Conservation (phyloP, 2,797 vertebrate genomes). For the Otolemur crassicaudatus region DNA sequence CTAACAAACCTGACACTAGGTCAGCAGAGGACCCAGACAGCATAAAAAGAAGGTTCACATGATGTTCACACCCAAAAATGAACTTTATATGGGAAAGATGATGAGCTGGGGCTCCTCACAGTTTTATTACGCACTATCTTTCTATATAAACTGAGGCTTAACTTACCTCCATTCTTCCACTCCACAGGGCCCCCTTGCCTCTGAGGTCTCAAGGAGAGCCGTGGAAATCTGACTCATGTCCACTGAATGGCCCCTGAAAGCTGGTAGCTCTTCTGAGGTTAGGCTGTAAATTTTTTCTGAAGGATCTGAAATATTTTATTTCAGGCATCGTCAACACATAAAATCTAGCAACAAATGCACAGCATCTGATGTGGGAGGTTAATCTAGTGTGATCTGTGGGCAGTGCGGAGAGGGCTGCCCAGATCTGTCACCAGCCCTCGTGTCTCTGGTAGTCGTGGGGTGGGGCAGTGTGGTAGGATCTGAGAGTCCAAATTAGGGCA, state of each 20-base stretch:
- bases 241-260: conserved; percentile 14
- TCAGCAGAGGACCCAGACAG: neutral
- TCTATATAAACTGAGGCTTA: conserved; percentile 7
- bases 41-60: neutral
- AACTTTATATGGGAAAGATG: neutral
- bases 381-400: neutral
- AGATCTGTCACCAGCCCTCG: neutral
- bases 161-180: conserved; percentile 75
- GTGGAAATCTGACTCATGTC: neutral
- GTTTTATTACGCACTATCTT: neutral
- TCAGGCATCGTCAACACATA: conserved; percentile 18
- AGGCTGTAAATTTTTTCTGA: conserved; percentile 63
- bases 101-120: neutral
- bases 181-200: neutral
- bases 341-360: neutral
- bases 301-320: conserved; percentile 83
- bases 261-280: conserved; percentile 61
- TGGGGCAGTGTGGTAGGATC: neutral
- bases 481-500: neutral
- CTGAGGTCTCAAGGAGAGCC: neutral
- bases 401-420: neutral
- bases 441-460: neutral
- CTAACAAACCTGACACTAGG: conserved; percentile 35
- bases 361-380: neutral
- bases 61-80: neutral